Evolutionary conservation across 1,140 invertebrate species (phyloP).

Genomic region (Neomicropteryx cornuta): DNA sequence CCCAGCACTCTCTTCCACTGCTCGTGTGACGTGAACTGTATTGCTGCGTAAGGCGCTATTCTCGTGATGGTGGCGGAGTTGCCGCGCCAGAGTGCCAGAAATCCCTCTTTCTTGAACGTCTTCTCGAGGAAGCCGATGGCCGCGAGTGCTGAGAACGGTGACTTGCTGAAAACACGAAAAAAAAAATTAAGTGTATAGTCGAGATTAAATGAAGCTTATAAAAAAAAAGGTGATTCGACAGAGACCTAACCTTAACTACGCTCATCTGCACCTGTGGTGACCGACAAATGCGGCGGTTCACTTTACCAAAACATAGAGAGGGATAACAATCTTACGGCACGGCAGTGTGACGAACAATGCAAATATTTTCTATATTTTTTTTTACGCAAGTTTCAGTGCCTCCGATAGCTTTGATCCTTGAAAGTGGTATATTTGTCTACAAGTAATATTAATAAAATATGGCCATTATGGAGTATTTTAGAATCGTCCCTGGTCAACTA

Average conservation of each 20-base stretch:
- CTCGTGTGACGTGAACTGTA: conserved; percentile 95
- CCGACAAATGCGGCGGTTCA: no score
- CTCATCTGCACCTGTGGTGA: not conserved
- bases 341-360: no score
- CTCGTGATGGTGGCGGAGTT: conserved; percentile 97
- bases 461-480: no score
- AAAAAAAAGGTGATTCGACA: conserved; percentile 2
- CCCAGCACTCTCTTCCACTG: conserved; percentile 82
- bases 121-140: conserved; percentile 68
- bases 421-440: no score
- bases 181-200: conserved; percentile 1
- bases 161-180: conserved; percentile 37
- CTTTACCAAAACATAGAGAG: no score
- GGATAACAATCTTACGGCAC: no score
- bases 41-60: conserved; percentile 93
- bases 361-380: no score
- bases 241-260: not conserved
- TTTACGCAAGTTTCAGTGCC: no score
- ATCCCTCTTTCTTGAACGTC: conserved; percentile 61
- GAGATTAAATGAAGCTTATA: not conserved
- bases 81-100: conserved; percentile 84
- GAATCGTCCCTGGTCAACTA: no score
- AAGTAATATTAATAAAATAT: no score
- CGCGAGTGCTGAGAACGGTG: conserved; percentile 66
- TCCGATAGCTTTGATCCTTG: no score